Base-by-base conservation (phyloP, 2,888 invertebrate genomes). In the Automeris io region DNA sequence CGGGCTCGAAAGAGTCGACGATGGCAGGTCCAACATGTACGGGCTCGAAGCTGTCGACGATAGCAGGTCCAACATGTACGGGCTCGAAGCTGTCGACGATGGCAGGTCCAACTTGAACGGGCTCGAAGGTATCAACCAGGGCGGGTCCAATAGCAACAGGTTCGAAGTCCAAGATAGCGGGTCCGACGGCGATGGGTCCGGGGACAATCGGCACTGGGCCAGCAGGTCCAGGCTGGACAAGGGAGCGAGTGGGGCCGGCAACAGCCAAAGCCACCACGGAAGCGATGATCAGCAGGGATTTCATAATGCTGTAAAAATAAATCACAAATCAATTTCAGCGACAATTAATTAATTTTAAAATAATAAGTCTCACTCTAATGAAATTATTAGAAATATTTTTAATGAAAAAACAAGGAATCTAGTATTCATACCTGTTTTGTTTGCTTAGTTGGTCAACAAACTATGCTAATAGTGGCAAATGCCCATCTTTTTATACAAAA, bases 241-340 rank as follows among this genome's bases (percentile, higher is more conserved):
- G 38, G 13, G 45, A 44, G 37, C 53, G 47, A 25, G 47, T 22
- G 23, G 67, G 67, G 49, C 54, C 49, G 25, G 64, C 67, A 3
- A 59, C 42, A 31, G 62, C 64, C 51, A 67, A 43, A 21, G 60
- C 57, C 46, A 68, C 46, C 37, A 57, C 40, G 35, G 60, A 49
- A 35, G 65, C 62, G 33, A 60, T 54, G 34, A 66, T 51, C 39
- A 68, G 43, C 50, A 68, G 50, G 42, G 49, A 55, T 37, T 62
- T 61, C 68, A 68, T 68, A 29, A 22, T 32, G 43, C 61, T 57
- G 45, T 2, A 49, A 47, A 18, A 32, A n/a, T n/a, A 29, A 39
- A 25, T 7, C 13, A 24, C 21, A 29, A 12, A 8, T 22, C 9
- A n/a, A n/a, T 35, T 12, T 9, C 2, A 31, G 7, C 6, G 22